Conservation (phyloP, 2,797 vertebrate genomes). For the Scarus forsteni region DNA sequence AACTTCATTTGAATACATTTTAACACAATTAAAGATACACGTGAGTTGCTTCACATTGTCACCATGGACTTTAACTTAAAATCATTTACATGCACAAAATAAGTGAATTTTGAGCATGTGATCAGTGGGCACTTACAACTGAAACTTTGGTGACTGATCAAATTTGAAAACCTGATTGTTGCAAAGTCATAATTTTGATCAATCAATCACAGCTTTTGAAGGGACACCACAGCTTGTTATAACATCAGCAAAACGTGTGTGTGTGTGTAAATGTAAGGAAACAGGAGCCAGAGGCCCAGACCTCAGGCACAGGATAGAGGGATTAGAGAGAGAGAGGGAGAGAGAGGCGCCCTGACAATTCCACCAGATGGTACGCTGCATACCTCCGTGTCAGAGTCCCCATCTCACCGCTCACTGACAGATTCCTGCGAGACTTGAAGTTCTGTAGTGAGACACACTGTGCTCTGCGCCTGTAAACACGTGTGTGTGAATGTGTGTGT, state of each 20-base stretch:
- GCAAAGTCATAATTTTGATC: background rate
- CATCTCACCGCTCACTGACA: slow-evolving; percentile 56
- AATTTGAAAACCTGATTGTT: too few species aligned
- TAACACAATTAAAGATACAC: too few species aligned
- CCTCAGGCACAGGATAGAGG: slow-evolving; percentile 47
- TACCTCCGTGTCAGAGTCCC: slow-evolving; percentile 61
- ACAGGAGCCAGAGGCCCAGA: slow-evolving; percentile 55
- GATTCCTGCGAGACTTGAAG: slow-evolving; percentile 51
- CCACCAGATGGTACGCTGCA: slow-evolving; percentile 71
- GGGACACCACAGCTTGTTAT: background rate
- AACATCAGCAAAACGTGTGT: slow-evolving; percentile 17
- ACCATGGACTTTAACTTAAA: too few species aligned
- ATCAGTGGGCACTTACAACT: too few species aligned
- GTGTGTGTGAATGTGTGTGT: slow-evolving; percentile 18
- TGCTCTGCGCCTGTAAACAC: slow-evolving; percentile 3
- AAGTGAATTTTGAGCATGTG: too few species aligned
- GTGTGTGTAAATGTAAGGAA: slow-evolving; percentile 36
- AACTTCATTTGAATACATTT: too few species aligned
- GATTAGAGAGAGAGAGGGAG: slow-evolving; percentile 31
- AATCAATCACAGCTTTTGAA: slow-evolving; percentile 9
- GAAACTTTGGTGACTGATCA: too few species aligned
- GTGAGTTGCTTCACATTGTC: too few species aligned
- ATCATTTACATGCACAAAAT: too few species aligned
- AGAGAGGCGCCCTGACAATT: slow-evolving; percentile 47
- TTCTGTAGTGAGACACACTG: slow-evolving; percentile 18